Evolutionary conservation across 2,113 vertebrate genomes (phyloP).

Genomic region (Beaufortia kweichowensis): DNA sequence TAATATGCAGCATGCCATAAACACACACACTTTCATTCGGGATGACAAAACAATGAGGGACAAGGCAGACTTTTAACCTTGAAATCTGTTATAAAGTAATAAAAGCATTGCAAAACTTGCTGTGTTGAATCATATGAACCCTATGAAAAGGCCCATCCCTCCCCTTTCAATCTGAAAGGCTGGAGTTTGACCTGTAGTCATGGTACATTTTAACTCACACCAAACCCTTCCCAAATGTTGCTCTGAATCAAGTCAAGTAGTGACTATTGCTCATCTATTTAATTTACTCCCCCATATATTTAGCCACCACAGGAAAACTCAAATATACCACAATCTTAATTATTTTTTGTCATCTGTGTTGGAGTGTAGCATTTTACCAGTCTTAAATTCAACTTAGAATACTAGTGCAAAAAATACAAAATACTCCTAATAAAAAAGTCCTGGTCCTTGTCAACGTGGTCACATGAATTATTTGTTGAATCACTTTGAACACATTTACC

Average conservation of each 20-base stretch:
- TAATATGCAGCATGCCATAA: conserved; percentile 45
- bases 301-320: too few species aligned
- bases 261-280: not conserved
- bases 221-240: not conserved
- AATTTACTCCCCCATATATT: too few species aligned
- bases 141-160: not conserved
- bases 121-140: conserved; percentile 20
- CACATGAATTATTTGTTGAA: conserved; percentile 30
- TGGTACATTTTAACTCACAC: not conserved
- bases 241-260: not conserved
- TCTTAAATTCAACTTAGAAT: too few species aligned
- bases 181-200: conserved; percentile 27
- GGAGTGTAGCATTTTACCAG: too few species aligned
- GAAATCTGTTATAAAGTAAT: conserved; percentile 40
- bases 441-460: too few species aligned
- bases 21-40: conserved; percentile 16
- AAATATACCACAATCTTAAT: too few species aligned
- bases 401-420: too few species aligned
- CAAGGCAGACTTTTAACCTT: conserved; percentile 26
- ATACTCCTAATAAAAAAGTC: not conserved
- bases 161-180: not conserved
- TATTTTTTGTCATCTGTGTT: too few species aligned
- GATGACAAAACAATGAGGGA: not conserved
- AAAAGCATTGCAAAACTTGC: conserved; percentile 34
- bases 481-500: conserved; percentile 4